A percentile compares a stretch with the other conserved stretches of the same genome.
phyloP scores from a whole-genome alignment of 2,888 invertebrate species.

The Leptura quadrifasciata region DNA sequence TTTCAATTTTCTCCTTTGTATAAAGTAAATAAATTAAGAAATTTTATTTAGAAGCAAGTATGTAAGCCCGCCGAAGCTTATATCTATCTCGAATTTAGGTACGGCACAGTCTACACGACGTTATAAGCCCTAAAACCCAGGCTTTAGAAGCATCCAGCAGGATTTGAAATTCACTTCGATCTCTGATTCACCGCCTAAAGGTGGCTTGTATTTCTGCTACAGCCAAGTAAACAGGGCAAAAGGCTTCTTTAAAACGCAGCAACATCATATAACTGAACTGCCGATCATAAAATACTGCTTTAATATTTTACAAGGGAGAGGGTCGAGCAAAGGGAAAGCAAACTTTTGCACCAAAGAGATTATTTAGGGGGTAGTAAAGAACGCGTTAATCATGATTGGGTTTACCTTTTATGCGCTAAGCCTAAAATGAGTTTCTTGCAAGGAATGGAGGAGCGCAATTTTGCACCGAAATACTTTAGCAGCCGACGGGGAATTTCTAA shows the following conservation, averaged over 20 bases:
- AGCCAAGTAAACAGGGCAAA: conserved; percentile 33
- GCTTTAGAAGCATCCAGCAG: conserved; percentile 32
- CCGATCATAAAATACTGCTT: conserved; percentile 45
- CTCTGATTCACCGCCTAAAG: conserved; percentile 30
- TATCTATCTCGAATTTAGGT: conserved; percentile 25
- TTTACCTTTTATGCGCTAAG: conserved; percentile 38
- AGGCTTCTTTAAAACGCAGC: conserved; percentile 26
- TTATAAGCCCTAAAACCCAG: conserved; percentile 32
- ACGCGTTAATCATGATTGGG: conserved; percentile 44
- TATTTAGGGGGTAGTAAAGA: conserved; percentile 42
- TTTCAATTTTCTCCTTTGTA: conserved; percentile 9
- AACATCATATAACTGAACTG: conserved; percentile 32
- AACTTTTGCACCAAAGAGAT: conserved; percentile 42
- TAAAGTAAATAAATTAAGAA: conserved; percentile 33
- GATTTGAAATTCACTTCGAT: conserved; percentile 40
- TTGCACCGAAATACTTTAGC: background rate
- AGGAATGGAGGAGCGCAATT: background rate
- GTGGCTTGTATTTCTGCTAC: conserved; percentile 27
- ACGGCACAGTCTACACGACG: conserved; percentile 19
- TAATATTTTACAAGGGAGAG: conserved; percentile 38
- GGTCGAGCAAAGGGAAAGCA: conserved; percentile 19
- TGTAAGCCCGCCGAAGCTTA: background rate
- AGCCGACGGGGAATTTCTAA: background rate
- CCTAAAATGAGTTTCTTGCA: conserved; percentile 8
- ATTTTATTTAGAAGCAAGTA: conserved; percentile 31